Conservation (phyloP, 2,113 vertebrate genomes). For the Odocoileus hemionus region DNA sequence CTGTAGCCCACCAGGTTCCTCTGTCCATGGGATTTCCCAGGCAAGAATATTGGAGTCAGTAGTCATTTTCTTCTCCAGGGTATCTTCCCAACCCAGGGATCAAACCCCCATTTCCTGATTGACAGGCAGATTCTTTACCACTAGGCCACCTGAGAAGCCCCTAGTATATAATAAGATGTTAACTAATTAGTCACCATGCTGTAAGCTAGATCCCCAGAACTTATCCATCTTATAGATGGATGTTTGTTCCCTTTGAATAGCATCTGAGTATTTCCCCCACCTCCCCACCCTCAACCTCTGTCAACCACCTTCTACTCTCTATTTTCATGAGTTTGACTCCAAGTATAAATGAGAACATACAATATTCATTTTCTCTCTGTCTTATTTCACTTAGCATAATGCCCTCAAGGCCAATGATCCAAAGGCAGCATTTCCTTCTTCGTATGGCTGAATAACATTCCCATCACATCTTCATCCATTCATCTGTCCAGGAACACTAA, state of each 20-base stretch:
- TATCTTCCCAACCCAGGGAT: not conserved
- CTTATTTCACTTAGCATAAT: not conserved
- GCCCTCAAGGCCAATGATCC: not conserved
- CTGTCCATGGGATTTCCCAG: not conserved
- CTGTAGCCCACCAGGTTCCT: not conserved
- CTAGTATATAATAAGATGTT: not conserved
- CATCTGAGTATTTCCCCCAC: not conserved
- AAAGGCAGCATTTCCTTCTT: not conserved
- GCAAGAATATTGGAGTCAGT: not conserved
- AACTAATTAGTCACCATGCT: not conserved
- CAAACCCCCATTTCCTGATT: not conserved
- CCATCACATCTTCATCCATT: not conserved
- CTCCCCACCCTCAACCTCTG: not conserved
- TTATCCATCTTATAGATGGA: not conserved
- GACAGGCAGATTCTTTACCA: not conserved
- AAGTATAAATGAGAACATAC: not conserved
- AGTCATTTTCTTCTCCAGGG: not conserved
- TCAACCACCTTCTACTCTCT: not conserved
- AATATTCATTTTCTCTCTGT: not conserved
- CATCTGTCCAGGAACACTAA: not conserved
- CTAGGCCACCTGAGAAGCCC: not conserved
- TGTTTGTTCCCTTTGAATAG: not conserved
- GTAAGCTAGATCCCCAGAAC: not conserved
- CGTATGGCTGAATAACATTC: not conserved
- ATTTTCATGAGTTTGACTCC: not conserved